Conservation (phyloP, 1,140 invertebrate genomes). For the Cyclargus thomasi region DNA sequence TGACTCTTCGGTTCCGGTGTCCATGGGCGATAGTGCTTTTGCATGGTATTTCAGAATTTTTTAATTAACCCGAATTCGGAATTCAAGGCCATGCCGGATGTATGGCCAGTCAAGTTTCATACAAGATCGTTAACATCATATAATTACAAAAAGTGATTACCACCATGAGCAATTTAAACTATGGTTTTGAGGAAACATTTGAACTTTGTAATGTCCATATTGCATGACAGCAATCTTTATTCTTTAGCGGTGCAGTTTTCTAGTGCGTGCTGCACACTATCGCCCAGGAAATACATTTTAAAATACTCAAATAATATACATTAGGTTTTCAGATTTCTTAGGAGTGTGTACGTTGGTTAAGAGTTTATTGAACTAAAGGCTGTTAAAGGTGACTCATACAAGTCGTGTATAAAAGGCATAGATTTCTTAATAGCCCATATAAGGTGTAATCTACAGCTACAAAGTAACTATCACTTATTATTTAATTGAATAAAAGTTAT, state of each 20-base stretch:
- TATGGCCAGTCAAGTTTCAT: too few relatives aligned
- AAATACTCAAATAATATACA: constrained; percentile 29
- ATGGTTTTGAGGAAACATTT: constrained; percentile 28
- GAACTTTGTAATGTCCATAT: constrained; percentile 39
- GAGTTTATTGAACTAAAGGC: neutral
- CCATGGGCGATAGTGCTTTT: too few relatives aligned
- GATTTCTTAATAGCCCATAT: too few relatives aligned
- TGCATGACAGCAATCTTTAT: constrained; percentile 43
- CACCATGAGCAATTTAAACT: neutral
- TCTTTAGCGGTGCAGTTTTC: constrained; percentile 31
- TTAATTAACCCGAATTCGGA: too few relatives aligned
- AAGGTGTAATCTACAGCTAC: too few relatives aligned
- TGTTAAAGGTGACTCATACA: neutral
- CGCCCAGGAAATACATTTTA: constrained; percentile 37
- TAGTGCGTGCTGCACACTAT: constrained; percentile 40
- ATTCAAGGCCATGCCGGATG: too few relatives aligned
- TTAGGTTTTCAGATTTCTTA: constrained; percentile 13
- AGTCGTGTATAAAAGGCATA: neutral
- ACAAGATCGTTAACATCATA: too few relatives aligned
- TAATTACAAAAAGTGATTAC: too few relatives aligned
- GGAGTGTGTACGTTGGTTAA: neutral
- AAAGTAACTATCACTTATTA: too few relatives aligned
- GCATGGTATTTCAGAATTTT: too few relatives aligned
- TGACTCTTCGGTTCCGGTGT: too few relatives aligned
- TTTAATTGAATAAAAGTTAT: too few relatives aligned